These are phyloP conservation scores for Acleris literana DNA, from an alignment of 2,888 invertebrate species.

Conservation along the genomic window DNA sequence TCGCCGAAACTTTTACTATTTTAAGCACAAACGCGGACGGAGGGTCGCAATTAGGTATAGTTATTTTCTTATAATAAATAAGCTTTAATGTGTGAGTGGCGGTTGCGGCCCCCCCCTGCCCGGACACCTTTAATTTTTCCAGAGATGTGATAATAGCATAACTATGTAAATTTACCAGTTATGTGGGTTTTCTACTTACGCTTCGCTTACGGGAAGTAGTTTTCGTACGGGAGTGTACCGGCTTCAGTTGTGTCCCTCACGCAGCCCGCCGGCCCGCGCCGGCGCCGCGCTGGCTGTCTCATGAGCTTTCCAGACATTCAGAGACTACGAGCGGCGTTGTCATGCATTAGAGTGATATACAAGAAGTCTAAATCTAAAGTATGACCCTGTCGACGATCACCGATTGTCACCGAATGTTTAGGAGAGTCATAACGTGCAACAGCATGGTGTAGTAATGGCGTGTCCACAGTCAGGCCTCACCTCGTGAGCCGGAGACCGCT, in stretches of 20 bases:
- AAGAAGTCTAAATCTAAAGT: no score
- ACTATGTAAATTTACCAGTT: conserved; percentile 49
- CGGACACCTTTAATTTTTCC: conserved; percentile 52
- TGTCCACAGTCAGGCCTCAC: no score
- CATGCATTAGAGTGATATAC: no score
- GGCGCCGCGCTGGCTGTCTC: neutral
- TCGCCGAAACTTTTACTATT: neutral
- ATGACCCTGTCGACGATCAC: no score
- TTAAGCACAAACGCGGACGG: conserved; percentile 7
- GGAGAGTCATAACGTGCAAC: no score
- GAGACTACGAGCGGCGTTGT: no score
- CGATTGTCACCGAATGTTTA: no score
- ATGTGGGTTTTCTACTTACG: conserved; percentile 56
- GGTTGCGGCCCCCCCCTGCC: neutral
- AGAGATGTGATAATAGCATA: conserved; percentile 72
- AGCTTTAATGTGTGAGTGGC: conserved; percentile 26
- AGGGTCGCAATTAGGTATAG: conserved; percentile 9
- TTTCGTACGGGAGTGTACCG: conserved; percentile 19
- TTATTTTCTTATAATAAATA: conserved; percentile 30
- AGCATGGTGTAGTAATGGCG: no score
- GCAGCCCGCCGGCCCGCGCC: neutral
- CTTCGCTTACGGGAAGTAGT: conserved; percentile 52
- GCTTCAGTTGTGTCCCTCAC: conserved; percentile 7
- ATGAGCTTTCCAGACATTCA: no score
- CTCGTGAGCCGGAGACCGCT: no score